Base-by-base conservation (phyloP, 2,113 vertebrate genomes). In the Falcunculus frontatus region DNA sequence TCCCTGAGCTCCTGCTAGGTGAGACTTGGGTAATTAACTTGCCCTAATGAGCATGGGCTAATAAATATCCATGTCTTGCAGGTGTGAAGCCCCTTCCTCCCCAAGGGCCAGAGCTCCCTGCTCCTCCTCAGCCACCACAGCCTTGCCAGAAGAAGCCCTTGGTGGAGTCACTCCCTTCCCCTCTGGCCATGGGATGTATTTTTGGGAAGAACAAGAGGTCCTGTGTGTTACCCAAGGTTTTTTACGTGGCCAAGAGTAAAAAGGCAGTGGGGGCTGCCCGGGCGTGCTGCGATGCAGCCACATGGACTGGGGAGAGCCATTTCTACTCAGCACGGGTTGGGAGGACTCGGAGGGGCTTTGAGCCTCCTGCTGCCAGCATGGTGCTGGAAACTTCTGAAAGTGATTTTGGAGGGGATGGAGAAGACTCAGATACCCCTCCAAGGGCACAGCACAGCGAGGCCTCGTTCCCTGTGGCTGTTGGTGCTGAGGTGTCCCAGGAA, bases 361-460 rank as follows among this genome's bases (percentile, higher is more conserved):
- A 86, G 23, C 55, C 11, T 37, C 6, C 87, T 11, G 33, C 26
- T 41, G 26, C 35, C 29, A 4, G 7, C 0, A 0, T 19, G 7
- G 35, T 5, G 11, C 0, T 55, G 37, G 90, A 44, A 7, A 0
- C 12, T 11, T 4, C 68, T 47, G 72, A 22, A 9, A 33, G 23
- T 1, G 50, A 81, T 1, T 8, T 9, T 12, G 1, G 11, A 30
- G 0, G 0, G 46, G 69, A 89, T 23, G 2, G 2, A 14, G 37
- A 33, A 50, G 27, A 26, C 27, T 19, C 37, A 4, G 46, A 25
- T 6, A 3, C 17, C 6, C 4, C 42, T 41, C 47, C 4, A 1
- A 3, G 1, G 8, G n/a, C 23, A 1, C 49, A 4, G 22, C 9
- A 3, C 1, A 0, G 44, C 0, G 10, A 68, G 21, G 8, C 0